Evolutionary conservation across 2,113 vertebrate genomes (phyloP), one percentile per base, ranked within the genome.

Genomic region (Trematocara stigmaticum): DNA sequence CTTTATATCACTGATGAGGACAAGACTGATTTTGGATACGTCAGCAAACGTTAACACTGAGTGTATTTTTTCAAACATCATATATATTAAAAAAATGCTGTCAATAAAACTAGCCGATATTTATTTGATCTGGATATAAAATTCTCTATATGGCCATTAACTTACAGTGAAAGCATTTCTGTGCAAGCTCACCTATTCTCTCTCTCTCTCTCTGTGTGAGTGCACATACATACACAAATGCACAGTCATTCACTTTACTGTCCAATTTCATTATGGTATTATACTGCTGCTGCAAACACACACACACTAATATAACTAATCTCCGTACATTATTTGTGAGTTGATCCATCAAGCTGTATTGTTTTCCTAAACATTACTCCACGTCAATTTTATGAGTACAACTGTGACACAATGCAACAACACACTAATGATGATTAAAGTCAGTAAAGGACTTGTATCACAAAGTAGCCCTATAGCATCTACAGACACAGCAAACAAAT

Each of bases 271-370:
- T 84, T 79, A 64, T 59, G 10, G 12, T 45, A 53, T 82, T 64
- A 51, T 51, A 89, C 84, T 90, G 91, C 90, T 5, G 34, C n/a
- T 87, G 69, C 82, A 88, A 53, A 78, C 40, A 57, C 26, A 7
- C 20, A 5, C 26, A 6, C 78, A 79, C 29, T 5, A 29, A 79
- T 13, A 79, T 29, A 42, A 3, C 18, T 81, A 35, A 61, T 42
- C 56, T 82, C 71, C 9, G 20, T 71, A 51, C 47, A 76, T 51
- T 31, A 51, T 45, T 57, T 23, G 53, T 42, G 40, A 55, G 8
- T 78, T 40, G 47, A 82, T 81, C 56, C 71, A 84, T 86, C 61
- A 83, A 51, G 11, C 34, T 81, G 26, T 78, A 26, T 49, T 6
- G 15, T 71, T 45, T 29, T 76, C 79, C 10, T 47, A 9, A 31